These are phyloP conservation scores for Acleris cristana DNA, from an alignment of 2,888 invertebrate genomes.

Conservation along the genomic window DNA sequence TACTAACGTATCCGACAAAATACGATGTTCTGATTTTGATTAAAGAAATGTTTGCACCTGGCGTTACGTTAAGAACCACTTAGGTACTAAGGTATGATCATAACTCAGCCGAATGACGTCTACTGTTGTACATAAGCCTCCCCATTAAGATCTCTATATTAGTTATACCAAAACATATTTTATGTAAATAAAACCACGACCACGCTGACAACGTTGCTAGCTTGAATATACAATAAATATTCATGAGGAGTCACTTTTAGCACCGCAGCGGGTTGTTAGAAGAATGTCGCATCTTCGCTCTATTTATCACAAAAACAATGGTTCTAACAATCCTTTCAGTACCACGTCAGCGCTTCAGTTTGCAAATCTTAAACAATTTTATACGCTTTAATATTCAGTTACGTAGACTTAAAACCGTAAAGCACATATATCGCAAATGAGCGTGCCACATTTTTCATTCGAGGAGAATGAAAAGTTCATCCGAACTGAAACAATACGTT, in stretches of 20 bases:
- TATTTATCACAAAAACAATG: conserved; percentile 32
- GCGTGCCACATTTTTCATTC: too few species aligned
- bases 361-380: conserved; percentile 12
- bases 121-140: too few species aligned
- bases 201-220: conserved; percentile 32
- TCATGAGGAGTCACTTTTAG: conserved; percentile 32
- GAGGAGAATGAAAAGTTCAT: too few species aligned
- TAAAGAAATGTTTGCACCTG: too few species aligned
- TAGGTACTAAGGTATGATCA: neutral
- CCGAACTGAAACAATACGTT: too few species aligned
- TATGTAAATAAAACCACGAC: conserved; percentile 29
- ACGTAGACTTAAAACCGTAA: neutral
- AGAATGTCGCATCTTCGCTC: conserved; percentile 31
- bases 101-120: too few species aligned
- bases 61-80: neutral
- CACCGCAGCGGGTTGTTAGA: conserved; percentile 31
- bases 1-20: too few species aligned
- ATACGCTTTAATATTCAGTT: conserved; percentile 19
- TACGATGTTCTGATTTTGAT: too few species aligned
- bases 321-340: conserved; percentile 12
- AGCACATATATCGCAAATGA: neutral
- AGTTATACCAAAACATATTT: conserved; percentile 24
- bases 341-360: conserved; percentile 12
- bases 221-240: conserved; percentile 36
- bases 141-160: neutral